Conservation (phyloP, 2,888 invertebrate genomes). For the Machimus atricapillus region DNA sequence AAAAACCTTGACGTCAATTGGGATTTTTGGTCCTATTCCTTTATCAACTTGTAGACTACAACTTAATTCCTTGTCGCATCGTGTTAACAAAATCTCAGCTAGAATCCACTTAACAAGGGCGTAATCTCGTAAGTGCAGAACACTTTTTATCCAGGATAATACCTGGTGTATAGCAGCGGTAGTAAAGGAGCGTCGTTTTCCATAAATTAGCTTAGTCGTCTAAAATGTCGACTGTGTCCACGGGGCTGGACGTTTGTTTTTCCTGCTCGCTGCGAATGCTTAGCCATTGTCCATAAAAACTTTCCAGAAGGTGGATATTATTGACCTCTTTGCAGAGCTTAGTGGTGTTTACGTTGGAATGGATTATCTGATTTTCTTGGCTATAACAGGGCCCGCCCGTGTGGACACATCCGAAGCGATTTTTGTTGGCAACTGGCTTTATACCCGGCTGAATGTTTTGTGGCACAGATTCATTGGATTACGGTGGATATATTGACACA, state of each 20-base stretch:
- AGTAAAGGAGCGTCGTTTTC: conserved; percentile 29
- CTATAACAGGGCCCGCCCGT: conserved; percentile 24
- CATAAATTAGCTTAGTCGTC: conserved; percentile 46
- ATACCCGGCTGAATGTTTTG: neutral
- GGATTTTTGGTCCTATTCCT: neutral
- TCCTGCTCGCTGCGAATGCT: neutral
- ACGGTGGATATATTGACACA: neutral
- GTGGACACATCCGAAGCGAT: conserved; percentile 37
- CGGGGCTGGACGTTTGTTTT: neutral
- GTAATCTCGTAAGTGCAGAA: conserved; percentile 45
- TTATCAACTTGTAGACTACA: neutral
- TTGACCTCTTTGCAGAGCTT: conserved; percentile 47
- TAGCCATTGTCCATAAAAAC: neutral
- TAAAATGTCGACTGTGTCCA: conserved; percentile 42
- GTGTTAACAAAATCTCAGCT: conserved; percentile 26
- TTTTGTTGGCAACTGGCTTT: conserved; percentile 1
- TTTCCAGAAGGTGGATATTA: conserved; percentile 33
- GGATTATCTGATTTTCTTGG: conserved; percentile 42
- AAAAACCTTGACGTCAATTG: neutral
- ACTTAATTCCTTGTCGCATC: conserved; percentile 33
- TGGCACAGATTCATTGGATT: conserved; percentile 39
- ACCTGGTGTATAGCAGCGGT: conserved; percentile 8
- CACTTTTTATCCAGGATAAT: conserved; percentile 46
- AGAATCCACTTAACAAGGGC: conserved; percentile 37
- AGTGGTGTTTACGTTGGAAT: conserved; percentile 46